phyloP scores from a whole-genome alignment of 2,797 vertebrate genomes.

The Anabacerthia variegaticeps region DNA sequence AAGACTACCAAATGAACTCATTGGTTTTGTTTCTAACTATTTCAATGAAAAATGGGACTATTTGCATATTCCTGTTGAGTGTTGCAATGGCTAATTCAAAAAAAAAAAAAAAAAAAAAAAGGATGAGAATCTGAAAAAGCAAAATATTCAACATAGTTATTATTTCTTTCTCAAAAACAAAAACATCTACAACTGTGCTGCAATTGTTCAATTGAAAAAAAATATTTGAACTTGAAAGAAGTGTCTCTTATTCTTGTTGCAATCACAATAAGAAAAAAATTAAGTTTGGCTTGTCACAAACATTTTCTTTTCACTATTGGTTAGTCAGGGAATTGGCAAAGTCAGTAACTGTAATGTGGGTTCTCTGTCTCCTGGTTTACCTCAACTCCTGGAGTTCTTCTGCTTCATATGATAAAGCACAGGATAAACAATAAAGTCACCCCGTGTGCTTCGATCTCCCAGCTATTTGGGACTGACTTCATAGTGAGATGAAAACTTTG shows the following conservation, averaged over 20 bases:
- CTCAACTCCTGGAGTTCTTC: neutral
- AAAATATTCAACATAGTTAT: neutral
- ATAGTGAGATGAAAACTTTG: neutral
- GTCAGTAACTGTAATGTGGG: neutral
- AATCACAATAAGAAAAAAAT: neutral
- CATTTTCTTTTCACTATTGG: neutral
- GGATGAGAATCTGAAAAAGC: neutral
- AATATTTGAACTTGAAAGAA: neutral
- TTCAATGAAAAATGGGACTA: neutral
- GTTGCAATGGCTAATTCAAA: neutral
- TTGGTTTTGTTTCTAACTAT: neutral
- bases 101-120: too few relatives aligned
- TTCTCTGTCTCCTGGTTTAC: neutral
- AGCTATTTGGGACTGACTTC: neutral
- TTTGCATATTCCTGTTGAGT: neutral
- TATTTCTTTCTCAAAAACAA: neutral
- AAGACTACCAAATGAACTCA: neutral
- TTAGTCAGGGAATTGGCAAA: neutral
- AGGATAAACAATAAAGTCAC: neutral
- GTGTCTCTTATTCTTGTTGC: neutral
- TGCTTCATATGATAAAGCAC: neutral
- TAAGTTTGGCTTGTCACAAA: neutral
- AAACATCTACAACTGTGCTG: accelerated
- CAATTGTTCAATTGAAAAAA: neutral
- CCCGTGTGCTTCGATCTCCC: neutral